phyloP scores from a whole-genome alignment of 2,888 invertebrate species.

The Drosophila mettleri region DNA sequence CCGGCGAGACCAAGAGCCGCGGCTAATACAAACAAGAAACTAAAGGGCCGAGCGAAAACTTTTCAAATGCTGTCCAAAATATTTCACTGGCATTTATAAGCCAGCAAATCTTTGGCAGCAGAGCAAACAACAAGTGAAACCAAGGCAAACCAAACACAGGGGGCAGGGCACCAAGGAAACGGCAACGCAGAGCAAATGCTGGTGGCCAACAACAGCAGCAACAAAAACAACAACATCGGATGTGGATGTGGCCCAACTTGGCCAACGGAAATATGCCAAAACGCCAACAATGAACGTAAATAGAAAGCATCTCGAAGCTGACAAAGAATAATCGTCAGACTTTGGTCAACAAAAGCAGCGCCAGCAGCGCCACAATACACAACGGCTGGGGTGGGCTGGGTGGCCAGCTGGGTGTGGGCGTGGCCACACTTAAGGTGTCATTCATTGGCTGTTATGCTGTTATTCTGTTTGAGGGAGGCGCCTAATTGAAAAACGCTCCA shows the following conservation, averaged over 20 bases:
- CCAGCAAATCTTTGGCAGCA: conserved; percentile 64
- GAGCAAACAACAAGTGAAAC: conserved; percentile 51
- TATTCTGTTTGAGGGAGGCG: conserved; percentile 21
- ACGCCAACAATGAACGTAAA: conserved; percentile 57
- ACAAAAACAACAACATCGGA: conserved; percentile 12
- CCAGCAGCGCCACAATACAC: conserved; percentile 5
- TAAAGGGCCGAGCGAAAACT: conserved; percentile 49
- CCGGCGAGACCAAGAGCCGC: conserved; percentile 33
- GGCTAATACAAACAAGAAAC: conserved; percentile 66
- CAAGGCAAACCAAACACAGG: conserved; percentile 44
- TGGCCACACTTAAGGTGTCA: conserved; percentile 68
- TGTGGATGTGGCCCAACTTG: conserved; percentile 64
- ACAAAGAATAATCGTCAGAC: conserved; percentile 64
- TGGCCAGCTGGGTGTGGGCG: conserved; percentile 10
- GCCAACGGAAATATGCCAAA: conserved; percentile 69
- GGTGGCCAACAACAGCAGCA: conserved; percentile 41
- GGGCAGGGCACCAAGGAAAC: conserved; percentile 23
- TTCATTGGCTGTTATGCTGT: conserved; percentile 64
- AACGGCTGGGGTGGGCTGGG: conserved; percentile 2
- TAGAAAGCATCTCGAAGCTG: conserved; percentile 57
- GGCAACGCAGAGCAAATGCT: conserved; percentile 38
- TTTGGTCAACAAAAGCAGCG: conserved; percentile 36
- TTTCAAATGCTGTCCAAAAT: conserved; percentile 74
- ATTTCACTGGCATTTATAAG: conserved; percentile 77
- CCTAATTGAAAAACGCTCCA: conserved; percentile 55